Percentiles rank a stretch among this genome's conserved stretches.
Conservation (phyloP, 2,113 vertebrate species). For the Saccopteryx leptura region DNA sequence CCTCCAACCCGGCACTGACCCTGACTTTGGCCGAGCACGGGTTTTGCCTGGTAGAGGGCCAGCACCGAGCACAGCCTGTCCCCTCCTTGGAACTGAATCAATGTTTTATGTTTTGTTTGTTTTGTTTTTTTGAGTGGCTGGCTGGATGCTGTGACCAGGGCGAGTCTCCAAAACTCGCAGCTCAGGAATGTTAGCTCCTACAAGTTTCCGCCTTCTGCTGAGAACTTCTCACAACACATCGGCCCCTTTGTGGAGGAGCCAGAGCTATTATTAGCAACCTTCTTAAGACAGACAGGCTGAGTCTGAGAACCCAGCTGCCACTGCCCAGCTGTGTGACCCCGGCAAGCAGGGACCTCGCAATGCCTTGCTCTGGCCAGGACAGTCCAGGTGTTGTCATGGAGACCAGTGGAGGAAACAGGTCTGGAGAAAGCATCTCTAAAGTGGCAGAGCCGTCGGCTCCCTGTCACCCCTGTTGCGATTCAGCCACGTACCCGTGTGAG, state of each 20-base stretch:
- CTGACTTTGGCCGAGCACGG: neutral
- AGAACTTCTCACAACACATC: neutral
- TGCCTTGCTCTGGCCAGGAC: accelerated
- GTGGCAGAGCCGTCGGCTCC: accelerated
- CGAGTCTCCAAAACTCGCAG: neutral
- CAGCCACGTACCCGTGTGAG: accelerated
- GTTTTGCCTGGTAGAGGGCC: neutral
- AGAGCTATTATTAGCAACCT: neutral
- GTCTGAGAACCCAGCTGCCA: neutral
- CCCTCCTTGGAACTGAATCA: neutral
- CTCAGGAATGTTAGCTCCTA: neutral
- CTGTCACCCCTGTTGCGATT: accelerated
- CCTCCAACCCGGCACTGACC: neutral
- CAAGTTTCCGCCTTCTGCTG: neutral
- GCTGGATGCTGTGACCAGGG: neutral
- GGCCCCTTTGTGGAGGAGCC: neutral
- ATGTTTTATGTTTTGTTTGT: too few species aligned
- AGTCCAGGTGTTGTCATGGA: accelerated
- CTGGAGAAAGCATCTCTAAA: neutral
- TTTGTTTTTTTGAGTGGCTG: too few species aligned
- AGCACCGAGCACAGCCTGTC: neutral
- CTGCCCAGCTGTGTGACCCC: neutral
- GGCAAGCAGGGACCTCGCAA: accelerated
- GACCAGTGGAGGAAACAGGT: neutral
- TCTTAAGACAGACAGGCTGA: neutral